phyloP scores from a whole-genome alignment of 1,140 invertebrate species.

The Diploscapter pachys region DNA sequence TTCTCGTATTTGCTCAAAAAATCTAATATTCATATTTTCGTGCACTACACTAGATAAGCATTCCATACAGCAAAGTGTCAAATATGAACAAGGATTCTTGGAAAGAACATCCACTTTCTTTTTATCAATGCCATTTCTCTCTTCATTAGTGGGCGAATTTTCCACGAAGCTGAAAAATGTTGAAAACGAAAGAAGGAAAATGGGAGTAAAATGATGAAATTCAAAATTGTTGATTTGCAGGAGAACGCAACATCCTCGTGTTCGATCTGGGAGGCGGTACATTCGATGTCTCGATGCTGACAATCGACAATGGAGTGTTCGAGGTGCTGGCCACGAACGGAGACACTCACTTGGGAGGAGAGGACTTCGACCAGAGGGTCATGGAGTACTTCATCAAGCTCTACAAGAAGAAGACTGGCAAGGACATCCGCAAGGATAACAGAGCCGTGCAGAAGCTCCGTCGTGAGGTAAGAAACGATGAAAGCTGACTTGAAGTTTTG shows the following conservation, averaged over 20 bases:
- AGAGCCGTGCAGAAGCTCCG: slow-evolving; percentile 65
- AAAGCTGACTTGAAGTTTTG: too few species aligned
- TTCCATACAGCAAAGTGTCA: too few species aligned
- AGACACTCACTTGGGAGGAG: slow-evolving; percentile 62
- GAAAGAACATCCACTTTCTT: too few species aligned
- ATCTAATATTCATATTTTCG: too few species aligned
- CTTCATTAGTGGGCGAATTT: neutral
- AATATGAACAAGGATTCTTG: too few species aligned
- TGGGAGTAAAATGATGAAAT: neutral
- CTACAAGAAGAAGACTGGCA: slow-evolving; percentile 67
- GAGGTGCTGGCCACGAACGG: slow-evolving; percentile 91
- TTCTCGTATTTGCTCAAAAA: too few species aligned
- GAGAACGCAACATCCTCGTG: slow-evolving; percentile 96
- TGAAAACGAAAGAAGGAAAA: neutral
- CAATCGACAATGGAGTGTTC: slow-evolving; percentile 95
- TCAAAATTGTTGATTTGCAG: slow-evolving; percentile 58
- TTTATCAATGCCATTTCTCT: neutral
- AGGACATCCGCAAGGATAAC: slow-evolving; percentile 64
- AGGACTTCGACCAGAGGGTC: slow-evolving; percentile 67
- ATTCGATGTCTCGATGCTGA: slow-evolving; percentile 96
- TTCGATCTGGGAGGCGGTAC: slow-evolving; percentile 99
- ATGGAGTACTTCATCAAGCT: slow-evolving; percentile 68
- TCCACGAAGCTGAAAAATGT: neutral
- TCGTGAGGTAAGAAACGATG: slow-evolving; percentile 55
- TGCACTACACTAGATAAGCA: too few species aligned